Evolutionary conservation across 2,113 vertebrate genomes (phyloP), one percentile per base, ranked within the genome.

Genomic region (Poeciliopsis prolifica): DNA sequence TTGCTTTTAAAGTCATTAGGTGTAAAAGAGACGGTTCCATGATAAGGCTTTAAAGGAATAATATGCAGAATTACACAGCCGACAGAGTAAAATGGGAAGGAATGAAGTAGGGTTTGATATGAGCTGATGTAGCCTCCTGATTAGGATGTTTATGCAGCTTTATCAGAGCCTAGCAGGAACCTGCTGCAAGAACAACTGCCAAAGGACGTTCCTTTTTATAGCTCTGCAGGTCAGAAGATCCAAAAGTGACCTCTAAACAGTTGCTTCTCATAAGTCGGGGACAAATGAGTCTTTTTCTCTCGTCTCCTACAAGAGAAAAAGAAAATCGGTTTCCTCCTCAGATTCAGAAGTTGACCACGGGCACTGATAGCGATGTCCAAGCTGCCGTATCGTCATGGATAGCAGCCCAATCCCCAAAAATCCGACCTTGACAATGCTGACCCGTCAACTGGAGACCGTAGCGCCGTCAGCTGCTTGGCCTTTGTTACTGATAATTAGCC

Each of bases 1-100:
- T 90, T 72, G 75, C 89, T 85, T 91, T 91, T 86, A 78, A 88
- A 91, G 85, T 91, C 90, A 90, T 89, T 91, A 91, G 84, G 87
- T 86, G 87, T 72, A 70, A 82, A 84, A 82, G 75, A 86, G 82
- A 69, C 79, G 15, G 80, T 75, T 79, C 15, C 65, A 68, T 75
- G 90, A 91, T 92, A 90, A 92, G 86, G 86, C 79, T 87, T 85
- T 81, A 74, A 82, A 88, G 80, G 85, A 86, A 85, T 87, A 87
- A 83, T 85, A 75, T 81, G 84, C 77, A 68, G 84, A 90, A 81
- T 83, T 86, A 86, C 83, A 74, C 65, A 78, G 75, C 77, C 37
- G 11, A 81, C 69, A 82, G 84, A 90, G 74, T 35, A 33, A 40
- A 6, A 40, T 48, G 51, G 67, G 62, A 60, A 35, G 68, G 73